Conservation (phyloP, 2,113 vertebrate species). For the Psilopogon haemacephalus region DNA sequence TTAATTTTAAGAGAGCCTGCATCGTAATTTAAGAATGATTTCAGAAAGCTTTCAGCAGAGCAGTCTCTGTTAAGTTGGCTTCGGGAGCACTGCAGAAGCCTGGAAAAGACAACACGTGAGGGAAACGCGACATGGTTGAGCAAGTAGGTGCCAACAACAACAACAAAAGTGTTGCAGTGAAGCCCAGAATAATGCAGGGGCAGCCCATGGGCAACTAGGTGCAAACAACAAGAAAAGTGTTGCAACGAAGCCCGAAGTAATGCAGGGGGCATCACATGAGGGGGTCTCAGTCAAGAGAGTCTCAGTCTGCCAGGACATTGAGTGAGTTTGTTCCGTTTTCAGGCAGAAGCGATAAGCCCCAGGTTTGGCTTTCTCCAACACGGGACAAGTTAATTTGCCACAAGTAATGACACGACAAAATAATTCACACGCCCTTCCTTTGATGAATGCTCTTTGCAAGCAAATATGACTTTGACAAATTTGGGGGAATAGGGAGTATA, state of each 20-base stretch:
- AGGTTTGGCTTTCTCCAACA: background rate
- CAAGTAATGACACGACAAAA: background rate
- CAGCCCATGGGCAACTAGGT: constrained; percentile 13
- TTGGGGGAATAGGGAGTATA: background rate
- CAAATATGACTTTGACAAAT: background rate
- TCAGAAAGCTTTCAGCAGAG: constrained; percentile 47
- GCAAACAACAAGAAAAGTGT: constrained; percentile 30
- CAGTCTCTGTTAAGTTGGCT: constrained; percentile 2
- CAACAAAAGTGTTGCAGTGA: constrained; percentile 46
- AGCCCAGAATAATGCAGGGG: constrained; percentile 27
- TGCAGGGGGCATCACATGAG: constrained; percentile 30
- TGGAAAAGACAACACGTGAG: constrained; percentile 1
- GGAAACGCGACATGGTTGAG: background rate
- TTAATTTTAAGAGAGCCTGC: constrained; percentile 63
- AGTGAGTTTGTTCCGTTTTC: constrained; percentile 5
- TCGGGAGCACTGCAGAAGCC: background rate
- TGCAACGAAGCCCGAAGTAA: constrained; percentile 42
- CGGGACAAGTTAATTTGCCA: constrained; percentile 22
- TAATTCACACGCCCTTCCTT: background rate
- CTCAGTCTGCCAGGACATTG: background rate
- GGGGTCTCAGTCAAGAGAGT: constrained; percentile 9
- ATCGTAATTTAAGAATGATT: background rate
- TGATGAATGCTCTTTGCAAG: background rate
- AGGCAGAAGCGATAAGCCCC: background rate
- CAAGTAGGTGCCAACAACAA: constrained; percentile 23